A percentile compares a stretch with the other conserved stretches of the same genome.
These are phyloP conservation scores for Eledona agricola DNA, from an alignment of 2,888 invertebrate genomes.

Conservation along the genomic window DNA sequence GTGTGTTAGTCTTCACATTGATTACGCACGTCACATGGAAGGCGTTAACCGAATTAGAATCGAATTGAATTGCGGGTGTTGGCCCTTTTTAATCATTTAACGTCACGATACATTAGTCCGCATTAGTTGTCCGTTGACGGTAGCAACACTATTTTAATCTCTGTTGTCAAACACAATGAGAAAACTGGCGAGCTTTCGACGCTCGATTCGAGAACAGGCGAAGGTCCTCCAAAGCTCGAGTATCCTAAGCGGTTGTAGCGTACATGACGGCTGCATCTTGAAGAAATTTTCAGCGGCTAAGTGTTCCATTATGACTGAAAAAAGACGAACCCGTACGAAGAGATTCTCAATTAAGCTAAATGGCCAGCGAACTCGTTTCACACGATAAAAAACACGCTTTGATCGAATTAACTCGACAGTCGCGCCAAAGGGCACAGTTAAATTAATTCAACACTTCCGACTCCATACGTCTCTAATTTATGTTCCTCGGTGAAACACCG, in stretches of 20 bases:
- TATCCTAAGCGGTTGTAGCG: slow-evolving; percentile 6
- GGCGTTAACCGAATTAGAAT: neutral
- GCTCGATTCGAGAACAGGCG: too few species aligned
- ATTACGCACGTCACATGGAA: too few species aligned
- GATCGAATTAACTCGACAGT: slow-evolving; percentile 17
- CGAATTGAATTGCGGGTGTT: slow-evolving; percentile 6
- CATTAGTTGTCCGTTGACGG: too few species aligned
- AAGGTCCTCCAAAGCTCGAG: slow-evolving; percentile 7
- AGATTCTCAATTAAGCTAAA: neutral
- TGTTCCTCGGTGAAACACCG: neutral
- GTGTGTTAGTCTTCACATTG: too few species aligned
- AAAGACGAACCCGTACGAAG: slow-evolving; percentile 7
- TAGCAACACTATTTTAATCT: too few species aligned
- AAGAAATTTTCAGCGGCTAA: slow-evolving; percentile 20
- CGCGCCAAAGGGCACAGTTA: too few species aligned
- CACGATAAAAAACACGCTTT: slow-evolving; percentile 10
- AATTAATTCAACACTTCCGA: too few species aligned
- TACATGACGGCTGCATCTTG: slow-evolving; percentile 18
- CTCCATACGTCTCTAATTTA: too few species aligned
- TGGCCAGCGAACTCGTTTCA: slow-evolving; percentile 11
- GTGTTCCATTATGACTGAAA: slow-evolving; percentile 17
- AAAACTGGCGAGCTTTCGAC: too few species aligned
- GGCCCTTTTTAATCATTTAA: slow-evolving; percentile 7
- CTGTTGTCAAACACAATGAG: too few species aligned
- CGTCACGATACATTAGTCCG: slow-evolving; percentile 11